A percentile compares a stretch with the other conserved stretches of the same genome.
Evolutionary conservation across 1,140 invertebrate species (phyloP).

Genomic region (Euwallacea similis): DNA sequence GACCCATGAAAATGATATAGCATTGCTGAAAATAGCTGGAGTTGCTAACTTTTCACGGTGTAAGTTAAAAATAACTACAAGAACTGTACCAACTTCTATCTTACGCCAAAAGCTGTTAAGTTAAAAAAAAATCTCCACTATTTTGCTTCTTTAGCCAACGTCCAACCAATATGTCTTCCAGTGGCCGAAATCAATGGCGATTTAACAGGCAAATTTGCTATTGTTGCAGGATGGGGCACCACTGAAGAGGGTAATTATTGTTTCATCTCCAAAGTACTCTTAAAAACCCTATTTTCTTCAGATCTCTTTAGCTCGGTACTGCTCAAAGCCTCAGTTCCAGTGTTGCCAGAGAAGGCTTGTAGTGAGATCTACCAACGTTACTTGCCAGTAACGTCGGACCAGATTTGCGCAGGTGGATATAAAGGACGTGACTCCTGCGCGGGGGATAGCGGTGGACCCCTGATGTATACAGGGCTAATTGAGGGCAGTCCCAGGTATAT

Average conservation of each 20-base stretch:
- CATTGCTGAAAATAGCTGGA: conserved; percentile 48
- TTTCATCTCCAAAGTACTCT: too few species aligned
- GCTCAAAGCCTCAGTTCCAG: conserved; percentile 36
- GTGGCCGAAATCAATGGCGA: conserved; percentile 42
- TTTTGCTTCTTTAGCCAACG: conserved; percentile 51
- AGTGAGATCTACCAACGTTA: conserved; percentile 36
- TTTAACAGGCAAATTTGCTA: conserved; percentile 39
- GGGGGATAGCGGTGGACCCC: conserved; percentile 64
- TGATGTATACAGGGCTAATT: conserved; percentile 52
- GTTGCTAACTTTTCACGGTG: conserved; percentile 37
- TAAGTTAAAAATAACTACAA: conserved; percentile 14
- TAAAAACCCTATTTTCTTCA: too few species aligned
- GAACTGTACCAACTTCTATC: too few species aligned
- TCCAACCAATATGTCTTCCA: conserved; percentile 64
- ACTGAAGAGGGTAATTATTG: conserved; percentile 42
- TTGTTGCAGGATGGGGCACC: conserved; percentile 48
- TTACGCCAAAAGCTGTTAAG: too few species aligned
- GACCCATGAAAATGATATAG: conserved; percentile 57
- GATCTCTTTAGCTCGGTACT: conserved; percentile 29
- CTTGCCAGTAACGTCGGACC: conserved; percentile 41
- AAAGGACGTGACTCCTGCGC: conserved; percentile 57
- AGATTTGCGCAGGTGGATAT: conserved; percentile 58
- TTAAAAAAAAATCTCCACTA: too few species aligned
- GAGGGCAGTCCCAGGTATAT: conserved; percentile 41
- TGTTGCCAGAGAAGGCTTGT: conserved; percentile 36